These are phyloP conservation scores for Vimba vimba DNA, from an alignment of 2,113 vertebrate genomes.

Conservation along the genomic window DNA sequence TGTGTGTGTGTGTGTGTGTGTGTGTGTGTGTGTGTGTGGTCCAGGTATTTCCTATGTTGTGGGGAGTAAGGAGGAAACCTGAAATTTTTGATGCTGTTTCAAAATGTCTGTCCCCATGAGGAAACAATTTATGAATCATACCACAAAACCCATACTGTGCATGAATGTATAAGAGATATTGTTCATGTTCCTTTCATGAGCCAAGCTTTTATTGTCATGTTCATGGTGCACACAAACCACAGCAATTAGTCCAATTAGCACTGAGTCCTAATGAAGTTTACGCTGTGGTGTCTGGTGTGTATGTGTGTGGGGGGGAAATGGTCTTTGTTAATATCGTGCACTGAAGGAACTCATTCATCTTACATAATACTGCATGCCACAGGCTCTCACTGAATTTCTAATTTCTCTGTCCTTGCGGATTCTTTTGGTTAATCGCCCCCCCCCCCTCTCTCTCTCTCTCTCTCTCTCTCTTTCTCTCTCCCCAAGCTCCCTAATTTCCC, in stretches of 20 bases:
- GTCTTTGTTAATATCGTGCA: not conserved
- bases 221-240: not conserved
- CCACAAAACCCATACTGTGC: not conserved
- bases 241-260: conserved; percentile 45
- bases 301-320: not conserved
- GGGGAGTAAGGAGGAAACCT: no score
- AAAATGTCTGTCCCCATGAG: no score
- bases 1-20: no score
- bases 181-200: conserved; percentile 18
- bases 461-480: not conserved
- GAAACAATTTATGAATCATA: not conserved
- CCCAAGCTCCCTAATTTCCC: not conserved
- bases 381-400: conserved; percentile 4
- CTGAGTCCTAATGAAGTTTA: conserved; percentile 40
- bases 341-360: conserved; percentile 34
- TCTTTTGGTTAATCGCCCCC: not conserved
- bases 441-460: no score
- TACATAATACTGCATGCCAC: conserved; percentile 37
- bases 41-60: no score
- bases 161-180: not conserved
- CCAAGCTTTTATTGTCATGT: not conserved
- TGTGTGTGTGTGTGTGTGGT: no score
- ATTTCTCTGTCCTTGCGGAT: not conserved
- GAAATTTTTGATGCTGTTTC: no score
- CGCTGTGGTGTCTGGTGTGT: conserved; percentile 4